Evolutionary conservation across 2,888 invertebrate genomes (phyloP), one percentile per base, ranked within the genome.

Genomic region (Hedya salicella): DNA sequence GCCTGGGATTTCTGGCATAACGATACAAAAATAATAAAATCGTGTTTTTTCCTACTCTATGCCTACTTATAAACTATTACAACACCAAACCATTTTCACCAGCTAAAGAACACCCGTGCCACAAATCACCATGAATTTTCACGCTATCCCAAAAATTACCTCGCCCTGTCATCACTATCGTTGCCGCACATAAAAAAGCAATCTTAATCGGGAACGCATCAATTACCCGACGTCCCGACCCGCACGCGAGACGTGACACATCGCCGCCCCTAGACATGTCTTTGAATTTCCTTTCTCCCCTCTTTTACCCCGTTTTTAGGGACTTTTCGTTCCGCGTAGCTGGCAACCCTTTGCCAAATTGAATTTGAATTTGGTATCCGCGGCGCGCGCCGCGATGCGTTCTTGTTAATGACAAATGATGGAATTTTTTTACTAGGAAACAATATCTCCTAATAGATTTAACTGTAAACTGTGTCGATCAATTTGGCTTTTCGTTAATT

Each of bases 311-410:
- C 74, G 76, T 80, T 81, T 80, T 83, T 46, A 46, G 57, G 57
- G 32, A 57, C 17, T 57, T 82, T 76, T 79, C 80, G 80, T 89
- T 87, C 81, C 88, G 88, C 88, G 83, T 86, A 83, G 82, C 80
- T 87, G 87, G 78, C 88, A 90, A 90, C 90, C 90, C 90, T 89
- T 87, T 83, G 79, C 78, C 76, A 86, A 89, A 89, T 89, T 89
- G 86, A 89, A 90, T 87, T 86, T 83, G 82, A 77, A 79, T 80
- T 80, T 78, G 73, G 78, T 79, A 74, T 75, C 75, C 72, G 75
- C 76, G 75, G 73, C 75, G 78, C 78, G 75, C 48, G 57, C 32
- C 16, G 40, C 19, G 25, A 39, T 25, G 57, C 16, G 36, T 59
- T 19, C 21, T 70, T 68, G 67, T 49, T 71, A 72, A 71, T 77